A percentile compares a stretch with the other conserved stretches of the same genome.
Evolutionary conservation across 64 coral and sea anemone genomes (phyloP).

Genomic region (Acropora tenuis): DNA sequence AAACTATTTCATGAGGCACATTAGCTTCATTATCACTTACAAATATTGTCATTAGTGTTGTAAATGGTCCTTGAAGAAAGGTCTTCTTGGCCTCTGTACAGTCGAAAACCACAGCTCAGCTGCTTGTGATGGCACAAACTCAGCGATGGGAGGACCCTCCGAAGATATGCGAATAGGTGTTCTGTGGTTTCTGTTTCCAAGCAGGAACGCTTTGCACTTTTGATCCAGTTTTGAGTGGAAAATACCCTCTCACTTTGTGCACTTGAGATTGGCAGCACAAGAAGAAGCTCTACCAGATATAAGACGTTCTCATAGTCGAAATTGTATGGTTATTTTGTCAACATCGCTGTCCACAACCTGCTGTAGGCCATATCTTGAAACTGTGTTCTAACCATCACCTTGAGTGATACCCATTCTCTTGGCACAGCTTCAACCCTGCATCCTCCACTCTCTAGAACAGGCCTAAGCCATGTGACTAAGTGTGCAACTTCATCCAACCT

Average conservation of each 20-base stretch:
- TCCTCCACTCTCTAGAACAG: not conserved
- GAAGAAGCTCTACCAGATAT: not conserved
- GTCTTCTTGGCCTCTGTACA: not conserved
- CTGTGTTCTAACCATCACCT: not conserved
- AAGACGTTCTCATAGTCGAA: not conserved
- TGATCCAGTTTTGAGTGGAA: not conserved
- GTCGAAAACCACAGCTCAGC: not conserved
- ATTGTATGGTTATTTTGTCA: not conserved
- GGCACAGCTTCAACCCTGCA: not conserved
- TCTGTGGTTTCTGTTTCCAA: not conserved
- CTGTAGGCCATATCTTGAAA: not conserved
- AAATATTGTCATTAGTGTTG: not conserved
- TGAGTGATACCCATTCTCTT: not conserved
- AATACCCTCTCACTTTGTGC: not conserved
- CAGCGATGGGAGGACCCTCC: not conserved
- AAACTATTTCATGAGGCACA: not conserved
- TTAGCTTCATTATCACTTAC: not conserved
- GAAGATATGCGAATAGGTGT: not conserved
- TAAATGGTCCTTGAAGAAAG: not conserved
- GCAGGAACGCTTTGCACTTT: conserved; percentile 13
- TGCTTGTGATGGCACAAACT: not conserved
- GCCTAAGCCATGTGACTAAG: conserved; percentile 2
- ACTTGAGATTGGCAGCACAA: not conserved
- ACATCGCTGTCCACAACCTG: not conserved
- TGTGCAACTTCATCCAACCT: not conserved